Percentiles rank a stretch among this genome's conserved stretches.
Evolutionary conservation across 1,140 invertebrate species (phyloP).

Genomic region (Eufriesea mexicana): DNA sequence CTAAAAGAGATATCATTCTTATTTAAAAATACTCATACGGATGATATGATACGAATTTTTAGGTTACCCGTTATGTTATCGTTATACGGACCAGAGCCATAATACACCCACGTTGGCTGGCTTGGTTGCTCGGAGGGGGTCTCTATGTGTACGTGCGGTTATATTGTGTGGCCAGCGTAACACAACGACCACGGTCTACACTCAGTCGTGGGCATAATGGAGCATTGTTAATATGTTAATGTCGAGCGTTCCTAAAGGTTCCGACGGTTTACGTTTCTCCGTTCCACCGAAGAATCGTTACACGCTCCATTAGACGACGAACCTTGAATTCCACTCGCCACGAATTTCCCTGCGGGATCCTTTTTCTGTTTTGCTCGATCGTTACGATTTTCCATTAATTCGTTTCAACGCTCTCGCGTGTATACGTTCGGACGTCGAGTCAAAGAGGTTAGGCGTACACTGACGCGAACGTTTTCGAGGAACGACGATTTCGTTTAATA

Average conservation of each 20-base stretch:
- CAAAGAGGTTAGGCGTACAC: too few relatives aligned
- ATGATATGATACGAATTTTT: background rate
- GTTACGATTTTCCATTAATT: background rate
- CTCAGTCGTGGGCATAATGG: slow-evolving; percentile 67
- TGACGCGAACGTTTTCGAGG: too few relatives aligned
- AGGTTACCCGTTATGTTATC: slow-evolving; percentile 23
- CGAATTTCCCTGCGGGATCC: slow-evolving; percentile 22
- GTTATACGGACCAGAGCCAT: slow-evolving; percentile 21
- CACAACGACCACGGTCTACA: slow-evolving; percentile 44
- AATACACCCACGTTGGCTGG: slow-evolving; percentile 44
- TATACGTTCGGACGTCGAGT: background rate
- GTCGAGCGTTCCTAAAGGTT: slow-evolving; percentile 50
- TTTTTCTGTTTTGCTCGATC: background rate
- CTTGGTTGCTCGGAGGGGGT: slow-evolving; percentile 5
- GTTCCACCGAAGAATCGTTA: slow-evolving; percentile 61
- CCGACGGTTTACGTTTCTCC: slow-evolving; percentile 49
- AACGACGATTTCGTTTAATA: too few relatives aligned
- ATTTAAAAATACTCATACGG: background rate
- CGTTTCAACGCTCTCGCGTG: too few relatives aligned
- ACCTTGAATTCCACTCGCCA: slow-evolving; percentile 35
- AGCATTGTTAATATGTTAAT: slow-evolving; percentile 77
- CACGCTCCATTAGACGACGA: slow-evolving; percentile 59
- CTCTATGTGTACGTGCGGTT: slow-evolving; percentile 1
- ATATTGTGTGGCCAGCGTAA: slow-evolving; percentile 29
- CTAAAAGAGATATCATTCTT: too few relatives aligned